phyloP scores from a whole-genome alignment of 2,797 vertebrate species.

The Mionectes olivaceus region DNA sequence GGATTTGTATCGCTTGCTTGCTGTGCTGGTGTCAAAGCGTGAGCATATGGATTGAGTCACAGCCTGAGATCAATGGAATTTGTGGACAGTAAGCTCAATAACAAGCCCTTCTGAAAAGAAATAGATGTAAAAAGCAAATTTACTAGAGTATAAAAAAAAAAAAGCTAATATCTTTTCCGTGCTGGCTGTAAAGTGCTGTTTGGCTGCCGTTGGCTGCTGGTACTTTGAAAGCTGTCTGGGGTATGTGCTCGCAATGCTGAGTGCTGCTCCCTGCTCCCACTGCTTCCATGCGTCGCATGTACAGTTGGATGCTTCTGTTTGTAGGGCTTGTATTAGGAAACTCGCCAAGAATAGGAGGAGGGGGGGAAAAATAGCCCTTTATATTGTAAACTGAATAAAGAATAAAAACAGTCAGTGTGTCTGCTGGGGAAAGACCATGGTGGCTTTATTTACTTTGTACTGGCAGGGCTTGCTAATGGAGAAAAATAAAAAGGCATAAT shows the following conservation, averaged over 20 bases:
- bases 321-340: conserved; percentile 80
- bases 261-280: conserved; percentile 53
- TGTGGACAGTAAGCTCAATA: conserved; percentile 99
- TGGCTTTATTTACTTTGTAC: conserved; percentile 89
- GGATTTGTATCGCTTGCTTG: conserved; percentile 99
- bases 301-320: conserved; percentile 80
- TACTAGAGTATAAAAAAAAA: conserved; percentile 93
- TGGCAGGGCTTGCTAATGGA: conserved; percentile 86
- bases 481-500: conserved; percentile 90
- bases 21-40: conserved; percentile 97
- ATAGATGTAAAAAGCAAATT: conserved; percentile 99
- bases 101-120: conserved; percentile 99
- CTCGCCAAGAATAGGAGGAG: conserved; percentile 79
- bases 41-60: conserved; percentile 97
- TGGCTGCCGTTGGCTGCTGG: conserved; percentile 78
- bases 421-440: conserved; percentile 84
- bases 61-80: conserved; percentile 99
- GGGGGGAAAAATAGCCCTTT: conserved; percentile 77
- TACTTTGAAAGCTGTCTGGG: conserved; percentile 77
- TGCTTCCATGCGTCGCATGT: conserved; percentile 66
- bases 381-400: conserved; percentile 86
- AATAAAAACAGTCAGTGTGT: conserved; percentile 85
- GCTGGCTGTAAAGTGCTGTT: conserved; percentile 82
- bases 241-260: conserved; percentile 80
- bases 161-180: conserved; percentile 91